phyloP scores from a whole-genome alignment of 2,888 invertebrate genomes.

The Eurytoma adleriae region DNA sequence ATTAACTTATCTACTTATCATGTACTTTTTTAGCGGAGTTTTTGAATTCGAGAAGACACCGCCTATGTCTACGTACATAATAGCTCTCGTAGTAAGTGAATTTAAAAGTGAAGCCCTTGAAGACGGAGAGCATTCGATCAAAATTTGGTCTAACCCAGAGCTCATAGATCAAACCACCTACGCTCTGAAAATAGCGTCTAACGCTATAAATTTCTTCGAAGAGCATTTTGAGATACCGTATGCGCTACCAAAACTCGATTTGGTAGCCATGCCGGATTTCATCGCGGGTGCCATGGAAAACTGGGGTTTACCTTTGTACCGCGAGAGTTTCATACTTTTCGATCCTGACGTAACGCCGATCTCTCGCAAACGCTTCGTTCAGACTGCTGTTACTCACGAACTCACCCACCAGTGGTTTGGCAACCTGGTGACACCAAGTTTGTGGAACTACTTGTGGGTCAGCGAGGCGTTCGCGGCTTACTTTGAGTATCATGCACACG shows the following conservation, averaged over 20 bases:
- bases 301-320: slow-evolving; percentile 76
- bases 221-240: slow-evolving; percentile 70
- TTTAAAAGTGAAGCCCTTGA: slow-evolving; percentile 76
- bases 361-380: slow-evolving; percentile 80
- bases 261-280: slow-evolving; percentile 73
- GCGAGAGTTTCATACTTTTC: slow-evolving; percentile 69
- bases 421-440: slow-evolving; percentile 84
- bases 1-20: not conserved
- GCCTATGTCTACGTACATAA: slow-evolving; percentile 95
- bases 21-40: not conserved
- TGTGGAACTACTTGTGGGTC: slow-evolving; percentile 87
- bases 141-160: slow-evolving; percentile 50
- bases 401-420: slow-evolving; percentile 91
- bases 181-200: slow-evolving; percentile 34
- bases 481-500: slow-evolving; percentile 80
- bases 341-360: slow-evolving; percentile 76
- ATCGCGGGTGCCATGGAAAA: slow-evolving; percentile 58
- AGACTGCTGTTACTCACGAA: slow-evolving; percentile 85
- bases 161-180: slow-evolving; percentile 44
- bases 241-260: slow-evolving; percentile 89
- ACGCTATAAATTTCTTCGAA: slow-evolving; percentile 51
- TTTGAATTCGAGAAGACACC: slow-evolving; percentile 77
- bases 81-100: slow-evolving; percentile 89
- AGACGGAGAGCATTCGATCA: slow-evolving; percentile 12
- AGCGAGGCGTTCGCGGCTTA: slow-evolving; percentile 86